A percentile compares a stretch with the other conserved stretches of the same genome.
Evolutionary conservation across 2,113 vertebrate species (phyloP).

Genomic region (Acanthochromis polyacanthus): DNA sequence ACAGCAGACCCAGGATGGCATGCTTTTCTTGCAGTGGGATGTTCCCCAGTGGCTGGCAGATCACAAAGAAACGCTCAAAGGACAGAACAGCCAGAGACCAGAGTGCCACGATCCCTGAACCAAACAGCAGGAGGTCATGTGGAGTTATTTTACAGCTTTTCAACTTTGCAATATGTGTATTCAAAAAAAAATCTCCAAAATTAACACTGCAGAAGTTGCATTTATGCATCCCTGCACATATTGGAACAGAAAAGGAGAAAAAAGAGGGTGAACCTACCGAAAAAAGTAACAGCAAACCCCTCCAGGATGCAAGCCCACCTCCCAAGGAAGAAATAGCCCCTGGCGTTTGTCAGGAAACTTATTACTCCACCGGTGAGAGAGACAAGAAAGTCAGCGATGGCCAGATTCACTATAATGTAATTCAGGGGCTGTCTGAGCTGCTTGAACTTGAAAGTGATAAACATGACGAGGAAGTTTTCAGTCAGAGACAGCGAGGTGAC

Average conservation of each 20-base stretch:
- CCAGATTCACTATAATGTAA: conserved; percentile 92
- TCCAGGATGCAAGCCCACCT: conserved; percentile 90
- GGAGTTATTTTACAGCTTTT: not conserved
- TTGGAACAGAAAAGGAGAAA: not conserved
- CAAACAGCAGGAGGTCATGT: conserved; percentile 24
- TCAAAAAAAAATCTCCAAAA: conserved; percentile 45
- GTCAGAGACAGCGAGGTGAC: conserved; percentile 88
- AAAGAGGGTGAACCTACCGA: conserved; percentile 86
- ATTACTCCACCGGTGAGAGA: conserved; percentile 89
- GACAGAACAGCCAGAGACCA: conserved; percentile 93
- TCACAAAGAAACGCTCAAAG: conserved; percentile 89
- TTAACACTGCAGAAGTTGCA: not conserved
- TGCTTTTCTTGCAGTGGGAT: conserved; percentile 82
- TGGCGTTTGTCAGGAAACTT: conserved; percentile 90
- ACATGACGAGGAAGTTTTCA: conserved; percentile 92
- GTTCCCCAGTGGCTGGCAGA: conserved; percentile 88
- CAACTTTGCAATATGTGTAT: not conserved
- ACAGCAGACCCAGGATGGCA: conserved; percentile 86
- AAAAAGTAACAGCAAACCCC: conserved; percentile 93
- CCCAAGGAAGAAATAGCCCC: conserved; percentile 93
- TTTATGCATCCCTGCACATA: not conserved
- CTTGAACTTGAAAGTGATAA: conserved; percentile 91
- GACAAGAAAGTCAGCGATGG: conserved; percentile 91
- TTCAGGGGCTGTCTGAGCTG: conserved; percentile 91
- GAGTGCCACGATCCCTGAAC: conserved; percentile 90